Percentiles rank a stretch among this genome's conserved stretches.
Evolutionary conservation across 2,888 invertebrate species (phyloP).

Genomic region (Drosophila leonis): DNA sequence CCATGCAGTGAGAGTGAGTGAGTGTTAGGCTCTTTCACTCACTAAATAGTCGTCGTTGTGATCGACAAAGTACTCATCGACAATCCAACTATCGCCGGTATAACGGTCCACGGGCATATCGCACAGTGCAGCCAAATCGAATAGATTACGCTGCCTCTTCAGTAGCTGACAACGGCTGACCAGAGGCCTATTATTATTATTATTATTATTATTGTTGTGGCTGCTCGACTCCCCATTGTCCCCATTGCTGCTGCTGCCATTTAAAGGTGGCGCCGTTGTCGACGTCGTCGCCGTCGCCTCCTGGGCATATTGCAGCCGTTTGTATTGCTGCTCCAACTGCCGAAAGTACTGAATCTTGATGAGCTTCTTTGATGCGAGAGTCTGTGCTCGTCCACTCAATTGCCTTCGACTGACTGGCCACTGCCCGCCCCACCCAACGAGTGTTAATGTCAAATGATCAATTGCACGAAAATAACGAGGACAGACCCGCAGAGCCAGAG

Average conservation of each 20-base stretch:
- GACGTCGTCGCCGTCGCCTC: slow-evolving; percentile 48
- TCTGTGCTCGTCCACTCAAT: slow-evolving; percentile 56
- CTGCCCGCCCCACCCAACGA: slow-evolving; percentile 46
- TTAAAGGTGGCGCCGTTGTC: slow-evolving; percentile 19
- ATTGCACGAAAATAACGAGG: slow-evolving; percentile 65
- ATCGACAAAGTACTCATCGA: slow-evolving; percentile 83
- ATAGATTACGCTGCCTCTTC: slow-evolving; percentile 74
- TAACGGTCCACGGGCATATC: slow-evolving; percentile 79
- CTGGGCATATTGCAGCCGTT: slow-evolving; percentile 56
- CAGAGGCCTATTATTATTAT: slow-evolving; percentile 26
- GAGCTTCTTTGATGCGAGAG: slow-evolving; percentile 28
- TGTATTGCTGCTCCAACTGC: slow-evolving; percentile 70
- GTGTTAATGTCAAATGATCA: slow-evolving; percentile 77
- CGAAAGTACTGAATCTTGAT: slow-evolving; percentile 82
- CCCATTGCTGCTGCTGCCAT: slow-evolving; percentile 17
- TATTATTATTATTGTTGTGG: slow-evolving; percentile 23
- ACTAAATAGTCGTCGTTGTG: slow-evolving; percentile 81
- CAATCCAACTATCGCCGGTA: slow-evolving; percentile 82
- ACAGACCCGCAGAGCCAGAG: slow-evolving; percentile 39
- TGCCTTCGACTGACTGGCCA: slow-evolving; percentile 62
- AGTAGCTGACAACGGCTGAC: slow-evolving; percentile 61
- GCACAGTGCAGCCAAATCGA: slow-evolving; percentile 81
- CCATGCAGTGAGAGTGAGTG: slow-evolving; percentile 16
- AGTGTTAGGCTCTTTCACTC: slow-evolving; percentile 56
- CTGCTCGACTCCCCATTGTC: slow-evolving; percentile 6